Base-by-base conservation (phyloP, 2,113 vertebrate genomes). In the Crocuta crocuta region DNA sequence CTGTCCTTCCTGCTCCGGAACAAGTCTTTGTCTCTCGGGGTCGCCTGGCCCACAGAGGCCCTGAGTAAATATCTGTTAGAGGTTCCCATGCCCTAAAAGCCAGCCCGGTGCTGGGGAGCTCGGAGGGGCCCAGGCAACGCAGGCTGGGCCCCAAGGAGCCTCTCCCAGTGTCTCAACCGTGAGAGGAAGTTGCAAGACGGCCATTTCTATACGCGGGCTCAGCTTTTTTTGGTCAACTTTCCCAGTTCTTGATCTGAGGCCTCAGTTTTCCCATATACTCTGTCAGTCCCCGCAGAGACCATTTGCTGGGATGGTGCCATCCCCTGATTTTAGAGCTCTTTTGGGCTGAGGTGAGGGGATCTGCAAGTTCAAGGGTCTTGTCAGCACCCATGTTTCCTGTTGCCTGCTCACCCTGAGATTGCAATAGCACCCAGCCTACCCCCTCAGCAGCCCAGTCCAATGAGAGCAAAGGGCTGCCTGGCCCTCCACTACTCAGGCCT, bases 131-230 rank as follows among this genome's bases (percentile, higher is more conserved):
- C 53, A 11, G 24, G 23, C 15, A 10, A 19, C 95, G 10, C 45
- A 28, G 68, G 63, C 82, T n/a, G 92, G 61, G 94, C 93, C 92
- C 89, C 94, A 7, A 26, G 83, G 80, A 95, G 96, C 97, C 91
- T 93, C 96, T 91, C 74, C n/a, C 80, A 71, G 91, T 98, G 98
- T 98, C 98, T 98, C 98, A 98, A 98, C 97, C 13, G 0, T 65
- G 96, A 97, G 97, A 97, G 98, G 98, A 98, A 98, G 98, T 98
- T 98, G 96, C 98, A 81, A 98, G 98, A 98, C 31, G 28, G 91
- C 96, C 97, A 96, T 96, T 91, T 95, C 95, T 94, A 63, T 89
- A 0, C 76, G 28, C 1, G 0, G 78, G 50, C 78, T 89, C 95
- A 53, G 95, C 89, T 73, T 66, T 53, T 73, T 95, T 63, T 9